Base-by-base conservation (phyloP, 2,888 invertebrate genomes). In the Drosophila paranaensis region DNA sequence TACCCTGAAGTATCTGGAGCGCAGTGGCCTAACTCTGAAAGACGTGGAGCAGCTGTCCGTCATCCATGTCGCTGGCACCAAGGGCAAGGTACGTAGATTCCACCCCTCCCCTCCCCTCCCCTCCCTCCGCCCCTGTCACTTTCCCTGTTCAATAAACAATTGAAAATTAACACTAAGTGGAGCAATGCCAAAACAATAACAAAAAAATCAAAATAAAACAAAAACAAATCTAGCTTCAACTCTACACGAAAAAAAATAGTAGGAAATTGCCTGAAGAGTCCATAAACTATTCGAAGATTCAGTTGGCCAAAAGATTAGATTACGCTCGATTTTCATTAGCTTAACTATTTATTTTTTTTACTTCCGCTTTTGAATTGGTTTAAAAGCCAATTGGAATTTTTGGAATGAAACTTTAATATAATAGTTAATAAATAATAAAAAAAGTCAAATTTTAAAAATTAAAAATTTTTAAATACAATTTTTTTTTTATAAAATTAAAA, bases 21-120 rank as follows among this genome's bases (percentile, higher is more conserved):
- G 96, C 71, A 94, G 94, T 42, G 97, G 96, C 25, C 91, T 97
- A 3, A 92, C 93, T 1, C 72, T 95, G 25, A 93, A 95, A 1
- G 94, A 95, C 73, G 91, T 98, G 62, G 96, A 97, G 83, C 45
- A 75, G 60, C 91, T 98, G 20, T 96, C 97, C 60, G 95, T 98
- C 46, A 98, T 99, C 89, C 99, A 99, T 93, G 96, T 99, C 8
- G 95, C 98, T 69, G 99, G 99, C 11, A 99, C 99, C 1, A 99
- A 99, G 93, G 99, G 99, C 58, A 99, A 99, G 94, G 95, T 95
- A 89, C 70, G 81, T 53, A 50, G 16, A 30, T 6, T 10, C n/a
- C n/a, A 11, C 11, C 20, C 6, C 25, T 14, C 2, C 6, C 13
- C 3, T 25, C 6, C 8, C 2, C 6, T 6, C 3, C 45, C 6